phyloP scores from a whole-genome alignment of 2,113 vertebrate genomes.

The Gracilinanus agilis region DNA sequence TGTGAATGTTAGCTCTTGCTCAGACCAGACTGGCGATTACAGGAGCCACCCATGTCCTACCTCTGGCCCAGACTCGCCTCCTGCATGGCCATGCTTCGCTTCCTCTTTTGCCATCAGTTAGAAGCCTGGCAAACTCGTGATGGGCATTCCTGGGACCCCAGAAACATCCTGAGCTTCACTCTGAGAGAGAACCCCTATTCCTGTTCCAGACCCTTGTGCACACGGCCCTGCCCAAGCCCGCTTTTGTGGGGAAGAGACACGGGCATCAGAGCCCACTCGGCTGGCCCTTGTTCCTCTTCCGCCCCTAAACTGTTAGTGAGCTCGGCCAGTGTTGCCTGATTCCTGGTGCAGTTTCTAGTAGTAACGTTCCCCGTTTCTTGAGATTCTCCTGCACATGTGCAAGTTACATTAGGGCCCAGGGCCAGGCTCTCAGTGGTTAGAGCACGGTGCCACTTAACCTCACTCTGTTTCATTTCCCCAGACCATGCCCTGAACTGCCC shows the following conservation, averaged over 20 bases:
- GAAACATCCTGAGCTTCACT: too few species aligned
- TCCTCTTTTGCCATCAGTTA: background rate
- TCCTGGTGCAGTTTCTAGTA: background rate
- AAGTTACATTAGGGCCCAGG: background rate
- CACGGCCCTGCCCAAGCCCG: background rate
- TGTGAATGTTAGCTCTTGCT: background rate
- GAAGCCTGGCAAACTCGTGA: background rate
- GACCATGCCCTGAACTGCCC: slow-evolving; percentile 1
- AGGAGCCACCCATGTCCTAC: too few species aligned
- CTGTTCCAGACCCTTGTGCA: background rate
- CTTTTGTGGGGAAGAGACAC: background rate
- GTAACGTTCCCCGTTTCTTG: background rate
- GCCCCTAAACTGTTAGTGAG: background rate
- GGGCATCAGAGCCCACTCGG: background rate
- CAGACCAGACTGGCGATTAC: background rate
- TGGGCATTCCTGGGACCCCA: background rate
- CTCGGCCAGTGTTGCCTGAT: background rate
- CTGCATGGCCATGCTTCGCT: background rate
- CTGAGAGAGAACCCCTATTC: background rate
- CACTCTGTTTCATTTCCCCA: background rate
- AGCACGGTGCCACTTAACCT: background rate
- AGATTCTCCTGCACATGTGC: background rate
- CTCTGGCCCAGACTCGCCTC: background rate
- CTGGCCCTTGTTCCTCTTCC: background rate
- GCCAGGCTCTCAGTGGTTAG: background rate